These are phyloP conservation scores for Melieria picta DNA, from an alignment of 2,888 invertebrate species.

Conservation along the genomic window DNA sequence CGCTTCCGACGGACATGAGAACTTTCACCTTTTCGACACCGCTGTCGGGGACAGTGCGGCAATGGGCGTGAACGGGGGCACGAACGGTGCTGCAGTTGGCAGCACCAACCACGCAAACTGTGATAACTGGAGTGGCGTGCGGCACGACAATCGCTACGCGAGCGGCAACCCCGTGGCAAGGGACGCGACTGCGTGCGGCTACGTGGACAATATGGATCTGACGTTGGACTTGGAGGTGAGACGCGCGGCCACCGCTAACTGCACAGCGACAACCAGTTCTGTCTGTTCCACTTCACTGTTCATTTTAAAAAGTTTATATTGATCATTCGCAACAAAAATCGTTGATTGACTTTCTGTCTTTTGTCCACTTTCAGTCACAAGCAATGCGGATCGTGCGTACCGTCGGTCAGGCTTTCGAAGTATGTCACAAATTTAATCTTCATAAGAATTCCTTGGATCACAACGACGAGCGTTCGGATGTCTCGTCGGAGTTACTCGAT, in stretches of 20 bases:
- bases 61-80: neutral
- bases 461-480: constrained; percentile 66
- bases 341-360: constrained; percentile 8
- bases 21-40: too few relatives aligned
- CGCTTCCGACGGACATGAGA: neutral
- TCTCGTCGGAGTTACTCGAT: constrained; percentile 64
- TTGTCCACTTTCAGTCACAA: constrained; percentile 80
- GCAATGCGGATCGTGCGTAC: constrained; percentile 98
- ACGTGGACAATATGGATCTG: constrained; percentile 25
- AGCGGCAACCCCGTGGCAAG: constrained; percentile 2
- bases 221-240: constrained; percentile 32
- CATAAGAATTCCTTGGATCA: constrained; percentile 68
- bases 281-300: neutral
- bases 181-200: constrained; percentile 20
- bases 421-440: constrained; percentile 94
- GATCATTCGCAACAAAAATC: neutral
- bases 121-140: constrained; percentile 51
- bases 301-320: neutral
- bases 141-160: constrained; percentile 48
- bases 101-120: constrained; percentile 36
- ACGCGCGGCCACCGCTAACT: neutral
- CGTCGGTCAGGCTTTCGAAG: constrained; percentile 99
- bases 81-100: neutral
- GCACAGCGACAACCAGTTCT: too few relatives aligned
- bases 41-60: neutral